Evolutionary conservation across 2,113 vertebrate genomes (phyloP), one percentile per base, ranked within the genome.

Genomic region (Eretmochelys imbricata): DNA sequence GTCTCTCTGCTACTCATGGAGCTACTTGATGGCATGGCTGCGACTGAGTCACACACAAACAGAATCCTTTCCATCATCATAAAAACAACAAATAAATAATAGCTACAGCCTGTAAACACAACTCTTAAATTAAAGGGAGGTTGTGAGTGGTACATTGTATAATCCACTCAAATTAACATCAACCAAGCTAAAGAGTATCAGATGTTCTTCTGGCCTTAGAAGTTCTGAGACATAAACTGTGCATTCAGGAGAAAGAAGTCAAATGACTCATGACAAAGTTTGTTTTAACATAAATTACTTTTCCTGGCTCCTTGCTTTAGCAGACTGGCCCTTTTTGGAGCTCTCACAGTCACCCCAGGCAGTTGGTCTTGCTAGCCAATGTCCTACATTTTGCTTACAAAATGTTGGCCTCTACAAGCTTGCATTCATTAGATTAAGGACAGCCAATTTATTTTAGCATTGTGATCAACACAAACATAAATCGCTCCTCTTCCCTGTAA

Each of bases 201-300:
- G 98, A 98, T 96, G 97, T 97, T 97, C 94, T 89, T 90, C 27
- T 1, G 95, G 96, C 97, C 97, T 97, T 96, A 94, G 93, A 97
- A 98, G 86, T 84, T 89, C 94, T 92, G 96, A 97, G 96, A 98
- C 92, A 97, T 98, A 98, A 98, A 98, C 97, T 97, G 69, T 97
- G 97, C 82, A 84, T 97, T 91, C 87, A 84, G 96, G 93, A 96
- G 95, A 97, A 98, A 97, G 93, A 97, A 98, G 98, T 98, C 98
- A 98, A 98, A 98, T 98, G 98, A 98, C 97, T 98, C 98, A 97
- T 97, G 97, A 97, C 97, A 97, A 95, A 97, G 89, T 98, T 98
- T 98, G 96, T 95, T 98, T 96, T 96, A 97, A 95, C 94, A 93
- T 89, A 97, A 98, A 97, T 98, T 85, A 98, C 96, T 97, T 96